Evolutionary conservation across 1,140 invertebrate species (phyloP), one percentile per base, ranked within the genome.

Genomic region (Antheraea pernyi): DNA sequence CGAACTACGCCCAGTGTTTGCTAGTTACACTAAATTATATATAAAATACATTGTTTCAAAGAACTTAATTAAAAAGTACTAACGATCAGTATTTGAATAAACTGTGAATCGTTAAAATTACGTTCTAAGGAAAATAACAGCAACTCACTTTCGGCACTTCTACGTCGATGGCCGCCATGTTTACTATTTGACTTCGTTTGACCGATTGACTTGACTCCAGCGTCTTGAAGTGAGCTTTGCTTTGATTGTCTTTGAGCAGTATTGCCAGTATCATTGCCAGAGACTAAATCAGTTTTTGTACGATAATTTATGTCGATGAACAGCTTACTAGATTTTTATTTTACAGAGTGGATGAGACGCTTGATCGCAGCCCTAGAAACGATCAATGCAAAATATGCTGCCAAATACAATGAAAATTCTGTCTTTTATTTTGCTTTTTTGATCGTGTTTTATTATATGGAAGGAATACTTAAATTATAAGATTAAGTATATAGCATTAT

Each of bases 131-230:
- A 37, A 59, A 67, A 53, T n/a, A 53, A 53, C 9, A 53, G 19
- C 7, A 37, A 85, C 84, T 88, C 79, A 91, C 89, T 85, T 91
- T 91, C 37, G 81, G 79, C 67, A 76, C 81, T 71, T 91, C 86
- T 75, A 85, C 84, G 71, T 91, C 88, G 70, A 91, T 91, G 78
- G 89, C 89, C 78, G 89, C 89, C 89, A 91, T 91, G 82, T 88
- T 90, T 86, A 80, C 64, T 71, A 65, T 71, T 80, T 78, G 75
- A 85, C 79, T 81, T n/a, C 19, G 8, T 30, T 61, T 30, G 60
- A 77, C 70, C 74, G 66, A 71, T 62, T 78, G 72, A 80, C 73
- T 9, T 39, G 9, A 39, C 37, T 10, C 68, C 75, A 69, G 74
- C 36, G 64, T 19, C 72, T 53, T 83, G 82, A 82, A 83, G 73